phyloP scores from a whole-genome alignment of 37 sponge, comb jelly and placozoan genomes.

The Spongilla lacustris region DNA sequence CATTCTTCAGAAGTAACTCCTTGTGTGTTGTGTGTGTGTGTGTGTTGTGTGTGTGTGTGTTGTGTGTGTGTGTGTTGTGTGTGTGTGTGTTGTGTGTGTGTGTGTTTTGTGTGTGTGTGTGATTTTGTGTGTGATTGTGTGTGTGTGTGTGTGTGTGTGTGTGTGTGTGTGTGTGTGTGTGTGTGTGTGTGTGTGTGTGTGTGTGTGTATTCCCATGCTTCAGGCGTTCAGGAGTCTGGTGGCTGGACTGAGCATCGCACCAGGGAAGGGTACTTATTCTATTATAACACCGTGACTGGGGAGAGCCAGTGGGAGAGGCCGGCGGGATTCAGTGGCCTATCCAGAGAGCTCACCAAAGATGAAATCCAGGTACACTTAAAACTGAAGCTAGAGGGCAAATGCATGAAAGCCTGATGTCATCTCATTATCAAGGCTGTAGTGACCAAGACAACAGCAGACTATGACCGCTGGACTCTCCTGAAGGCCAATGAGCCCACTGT shows the following conservation, averaged over 20 bases:
- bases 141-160: too few species aligned
- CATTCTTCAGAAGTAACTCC: too few species aligned
- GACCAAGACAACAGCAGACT: constrained; percentile 91
- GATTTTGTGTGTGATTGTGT: too few species aligned
- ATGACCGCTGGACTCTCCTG: constrained; percentile 87
- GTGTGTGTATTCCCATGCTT: too few species aligned
- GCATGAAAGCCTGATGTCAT: neutral
- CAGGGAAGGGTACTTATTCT: constrained; percentile 74
- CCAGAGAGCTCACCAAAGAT: constrained; percentile 65
- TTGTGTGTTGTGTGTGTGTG: too few species aligned
- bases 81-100: too few species aligned
- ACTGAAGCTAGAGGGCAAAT: too few species aligned
- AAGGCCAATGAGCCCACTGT: constrained; percentile 90
- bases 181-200: too few species aligned
- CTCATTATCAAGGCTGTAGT: constrained; percentile 62
- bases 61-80: too few species aligned
- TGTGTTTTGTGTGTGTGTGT: too few species aligned
- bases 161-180: too few species aligned
- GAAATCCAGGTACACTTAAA: constrained; percentile 97
- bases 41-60: too few species aligned
- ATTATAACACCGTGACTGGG: constrained; percentile 69
- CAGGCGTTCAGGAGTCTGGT: constrained; percentile 6
- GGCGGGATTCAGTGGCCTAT: constrained; percentile 39
- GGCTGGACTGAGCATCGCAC: constrained; percentile 71
- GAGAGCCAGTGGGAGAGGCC: constrained; percentile 80